Evolutionary conservation across 1,140 invertebrate species (phyloP).

Genomic region (Samia ricini): DNA sequence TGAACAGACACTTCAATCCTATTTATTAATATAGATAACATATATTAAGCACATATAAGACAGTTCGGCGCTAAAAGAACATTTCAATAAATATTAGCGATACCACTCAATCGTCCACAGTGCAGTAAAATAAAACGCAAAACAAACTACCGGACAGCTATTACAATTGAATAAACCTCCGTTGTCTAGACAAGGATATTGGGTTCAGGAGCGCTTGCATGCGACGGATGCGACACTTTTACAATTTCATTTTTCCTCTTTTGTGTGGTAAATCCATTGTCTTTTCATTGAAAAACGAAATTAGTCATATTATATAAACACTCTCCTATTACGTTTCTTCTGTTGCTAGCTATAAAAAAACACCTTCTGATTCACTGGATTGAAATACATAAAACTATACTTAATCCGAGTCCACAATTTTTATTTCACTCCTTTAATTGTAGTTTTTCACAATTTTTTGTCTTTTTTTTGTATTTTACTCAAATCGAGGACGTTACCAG

Average conservation of each 20-base stretch:
- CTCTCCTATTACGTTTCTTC: background rate
- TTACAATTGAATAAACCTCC: background rate
- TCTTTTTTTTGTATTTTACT: no score
- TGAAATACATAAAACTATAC: no score
- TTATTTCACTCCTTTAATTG: no score
- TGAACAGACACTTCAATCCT: no score
- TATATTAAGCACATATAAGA: background rate
- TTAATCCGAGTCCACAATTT: no score
- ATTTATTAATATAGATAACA: background rate
- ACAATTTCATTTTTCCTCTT: background rate
- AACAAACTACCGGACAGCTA: background rate
- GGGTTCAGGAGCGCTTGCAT: background rate
- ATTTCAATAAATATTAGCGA: background rate
- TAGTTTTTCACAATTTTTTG: no score
- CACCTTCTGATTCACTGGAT: no score
- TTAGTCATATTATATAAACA: background rate
- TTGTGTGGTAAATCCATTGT: background rate
- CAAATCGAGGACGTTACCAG: no score
- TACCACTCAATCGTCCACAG: background rate
- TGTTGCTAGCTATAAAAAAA: no score
- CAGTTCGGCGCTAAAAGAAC: background rate
- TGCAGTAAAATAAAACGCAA: background rate
- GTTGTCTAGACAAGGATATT: background rate
- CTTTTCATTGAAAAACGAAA: background rate
- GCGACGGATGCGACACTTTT: background rate